Evolutionary conservation across 2,113 vertebrate genomes (phyloP).

Genomic region (Benthochromis sp.): DNA sequence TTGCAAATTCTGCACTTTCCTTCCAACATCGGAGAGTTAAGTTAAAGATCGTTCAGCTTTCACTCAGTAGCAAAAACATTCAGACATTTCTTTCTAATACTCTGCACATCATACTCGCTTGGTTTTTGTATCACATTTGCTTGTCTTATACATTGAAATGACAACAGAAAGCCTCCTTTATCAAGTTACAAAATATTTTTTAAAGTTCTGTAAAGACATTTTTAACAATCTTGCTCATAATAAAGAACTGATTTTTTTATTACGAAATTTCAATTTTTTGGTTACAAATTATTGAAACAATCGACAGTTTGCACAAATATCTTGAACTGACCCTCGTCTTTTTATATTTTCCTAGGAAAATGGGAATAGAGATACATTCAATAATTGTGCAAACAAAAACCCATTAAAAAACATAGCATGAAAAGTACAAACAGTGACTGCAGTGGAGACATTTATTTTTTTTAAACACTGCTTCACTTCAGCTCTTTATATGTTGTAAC

Average conservation of each 20-base stretch:
- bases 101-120: not conserved
- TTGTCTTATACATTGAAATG: not conserved
- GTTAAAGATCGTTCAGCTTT: not conserved
- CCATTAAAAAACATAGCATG: not conserved
- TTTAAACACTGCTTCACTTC: not conserved
- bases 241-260: not conserved
- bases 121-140: not conserved
- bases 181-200: not conserved
- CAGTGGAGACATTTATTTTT: not conserved
- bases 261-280: not conserved
- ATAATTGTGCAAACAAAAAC: not conserved
- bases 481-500: not conserved
- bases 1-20: not conserved
- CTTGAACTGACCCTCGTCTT: not conserved
- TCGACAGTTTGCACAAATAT: not conserved
- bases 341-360: not conserved
- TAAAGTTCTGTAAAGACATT: not conserved
- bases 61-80: not conserved
- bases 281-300: not conserved
- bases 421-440: not conserved
- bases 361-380: not conserved
- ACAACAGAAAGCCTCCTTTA: not conserved
- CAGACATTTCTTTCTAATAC: not conserved
- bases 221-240: not conserved
- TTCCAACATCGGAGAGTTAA: not conserved